Base-by-base conservation (phyloP, 1,140 invertebrate species). In the Halesus radiatus region DNA sequence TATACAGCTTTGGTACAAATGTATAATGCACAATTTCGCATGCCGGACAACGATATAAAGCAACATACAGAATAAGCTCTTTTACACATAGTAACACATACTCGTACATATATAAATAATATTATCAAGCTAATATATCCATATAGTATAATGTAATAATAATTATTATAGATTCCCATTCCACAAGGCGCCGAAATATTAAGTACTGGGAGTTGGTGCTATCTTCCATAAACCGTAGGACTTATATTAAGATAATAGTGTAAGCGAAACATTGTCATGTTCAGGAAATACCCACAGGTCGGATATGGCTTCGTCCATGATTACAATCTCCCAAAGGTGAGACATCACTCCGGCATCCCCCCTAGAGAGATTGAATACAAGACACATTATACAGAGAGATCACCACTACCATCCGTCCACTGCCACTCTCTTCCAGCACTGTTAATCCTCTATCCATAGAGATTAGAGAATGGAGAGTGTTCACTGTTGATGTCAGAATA, bases 291-390 rank as follows among this genome's bases (percentile, higher is more conserved):
- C 82, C 92, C 94, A 94, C 94, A 92, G 89, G 84, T 87, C 85
- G 60, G 87, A 83, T 64, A 87, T 85, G 80, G 89, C 87, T 88
- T 97, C 95, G 84, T 94, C 92, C 83, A 91, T 90, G 77, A 97
- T 87, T 70, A 94, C 90, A 89, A 90, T 94, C 89, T 98, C 96
- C 96, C 96, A 98, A 74, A 96, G 89, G 89, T 98, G 96, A 80
- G 95, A 94, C 92, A 96, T 94, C 84, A 98, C 92, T 82, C 96
- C 96, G 86, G 96, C 97, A 91, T 98, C 97, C 84, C 95, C 96
- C 96, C 96, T 97, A 87, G 79, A 86, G 88, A 82, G 29, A 66
- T 68, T 74, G 79, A 82, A 82, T 72, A 72, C 20, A 73, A 74
- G 37, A 45, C 37, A 45, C 20, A 54, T 52, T 74, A 54, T 74